Conservation (phyloP, 2,888 invertebrate species). For the Aricia artaxerxes region DNA sequence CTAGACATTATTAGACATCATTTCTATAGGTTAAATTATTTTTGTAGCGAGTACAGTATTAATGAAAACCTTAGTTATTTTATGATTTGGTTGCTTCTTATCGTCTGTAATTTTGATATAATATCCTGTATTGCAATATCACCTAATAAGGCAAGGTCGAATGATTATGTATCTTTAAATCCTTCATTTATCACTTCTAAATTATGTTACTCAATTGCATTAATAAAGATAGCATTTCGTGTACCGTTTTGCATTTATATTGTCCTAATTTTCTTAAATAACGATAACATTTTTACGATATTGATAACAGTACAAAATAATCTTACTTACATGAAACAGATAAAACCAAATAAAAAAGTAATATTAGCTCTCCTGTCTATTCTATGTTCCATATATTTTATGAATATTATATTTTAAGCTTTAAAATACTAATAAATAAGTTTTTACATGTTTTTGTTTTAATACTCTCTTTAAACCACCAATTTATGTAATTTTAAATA, state of each 20-base stretch:
- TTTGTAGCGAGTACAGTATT: not conserved
- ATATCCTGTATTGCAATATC: not conserved
- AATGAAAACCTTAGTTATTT: not conserved
- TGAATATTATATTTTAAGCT: slow-evolving; percentile 7
- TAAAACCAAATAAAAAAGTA: not conserved
- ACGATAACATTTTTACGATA: not conserved
- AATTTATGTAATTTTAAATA: not conserved
- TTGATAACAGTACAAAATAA: not conserved
- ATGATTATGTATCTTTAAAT: not conserved
- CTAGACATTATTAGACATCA: not conserved
- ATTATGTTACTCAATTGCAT: not conserved
- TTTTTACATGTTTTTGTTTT: not conserved
- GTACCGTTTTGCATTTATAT: slow-evolving; percentile 1
- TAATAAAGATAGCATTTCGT: not conserved
- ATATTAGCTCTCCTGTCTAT: not conserved
- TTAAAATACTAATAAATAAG: slow-evolving; percentile 4
- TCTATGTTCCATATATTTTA: not conserved
- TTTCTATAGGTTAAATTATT: not conserved
- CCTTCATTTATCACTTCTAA: not conserved
- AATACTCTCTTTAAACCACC: not conserved
- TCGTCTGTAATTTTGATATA: not conserved
- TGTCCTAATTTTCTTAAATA: not conserved
- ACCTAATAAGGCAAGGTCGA: not conserved
- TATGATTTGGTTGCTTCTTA: not conserved
- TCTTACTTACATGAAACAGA: not conserved